Percentiles rank a stretch among this genome's conserved stretches.
Evolutionary conservation across 2,797 vertebrate genomes (phyloP).

Genomic region (Ceryle rudis): DNA sequence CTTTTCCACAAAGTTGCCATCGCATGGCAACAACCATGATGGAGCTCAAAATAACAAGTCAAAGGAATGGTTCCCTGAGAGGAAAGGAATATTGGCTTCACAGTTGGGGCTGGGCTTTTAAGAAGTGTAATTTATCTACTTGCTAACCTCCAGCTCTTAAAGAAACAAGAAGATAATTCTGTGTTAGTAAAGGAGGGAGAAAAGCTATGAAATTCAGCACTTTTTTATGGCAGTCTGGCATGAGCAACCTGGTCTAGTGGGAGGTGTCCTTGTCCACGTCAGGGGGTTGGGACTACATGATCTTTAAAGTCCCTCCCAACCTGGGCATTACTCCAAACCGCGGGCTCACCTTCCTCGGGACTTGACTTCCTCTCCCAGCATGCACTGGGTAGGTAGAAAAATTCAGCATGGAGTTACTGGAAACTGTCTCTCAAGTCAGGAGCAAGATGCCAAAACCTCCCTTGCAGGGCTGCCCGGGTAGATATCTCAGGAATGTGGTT

Average conservation of each 20-base stretch:
- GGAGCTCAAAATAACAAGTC: conserved; percentile 1
- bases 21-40: neutral
- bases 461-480: neutral
- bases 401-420: neutral
- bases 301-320: neutral
- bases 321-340: neutral
- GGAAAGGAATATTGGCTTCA: neutral
- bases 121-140: neutral
- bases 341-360: neutral
- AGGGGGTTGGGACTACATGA: no score
- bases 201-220: neutral
- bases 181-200: neutral
- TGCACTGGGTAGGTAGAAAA: neutral
- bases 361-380: neutral
- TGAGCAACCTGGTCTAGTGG: no score
- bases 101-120: neutral
- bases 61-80: neutral
- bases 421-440: neutral
- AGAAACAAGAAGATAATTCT: neutral
- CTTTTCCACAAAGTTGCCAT: neutral
- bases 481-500: neutral
- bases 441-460: neutral
- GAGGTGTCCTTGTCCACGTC: no score
- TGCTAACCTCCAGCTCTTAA: neutral
- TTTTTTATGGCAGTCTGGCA: neutral